Evolutionary conservation across 2,113 vertebrate genomes (phyloP).

Genomic region (Cepphus grylle): DNA sequence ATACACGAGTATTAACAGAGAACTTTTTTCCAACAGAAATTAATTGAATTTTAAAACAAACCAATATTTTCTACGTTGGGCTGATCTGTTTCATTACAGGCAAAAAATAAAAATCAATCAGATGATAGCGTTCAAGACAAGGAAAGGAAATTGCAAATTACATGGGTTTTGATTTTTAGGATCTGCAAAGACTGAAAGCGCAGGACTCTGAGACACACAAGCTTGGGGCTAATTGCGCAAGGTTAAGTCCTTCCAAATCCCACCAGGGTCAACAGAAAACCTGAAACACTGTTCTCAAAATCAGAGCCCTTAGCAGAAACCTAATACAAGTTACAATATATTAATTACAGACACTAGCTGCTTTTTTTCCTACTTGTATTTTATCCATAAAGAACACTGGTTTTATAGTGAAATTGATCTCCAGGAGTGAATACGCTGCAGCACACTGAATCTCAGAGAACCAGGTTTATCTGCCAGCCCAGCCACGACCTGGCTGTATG

Average conservation of each 20-base stretch:
- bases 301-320: neutral
- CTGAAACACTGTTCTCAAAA: neutral
- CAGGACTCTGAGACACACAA: neutral
- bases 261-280: neutral
- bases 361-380: neutral
- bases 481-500: accelerated
- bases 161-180: neutral
- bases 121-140: neutral
- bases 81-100: neutral
- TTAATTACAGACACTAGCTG: neutral
- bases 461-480: neutral
- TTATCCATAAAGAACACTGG: neutral
- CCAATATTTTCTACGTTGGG: neutral
- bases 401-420: neutral
- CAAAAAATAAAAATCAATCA: neutral
- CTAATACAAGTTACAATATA: neutral
- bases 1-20: accelerated
- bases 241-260: neutral
- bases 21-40: neutral
- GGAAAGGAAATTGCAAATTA: neutral
- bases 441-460: neutral
- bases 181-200: neutral
- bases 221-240: neutral
- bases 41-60: neutral
- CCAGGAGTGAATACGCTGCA: neutral